A percentile compares a stretch with the other conserved stretches of the same genome.
Conservation (phyloP, 2,113 vertebrate genomes). For the Tyto alba region DNA sequence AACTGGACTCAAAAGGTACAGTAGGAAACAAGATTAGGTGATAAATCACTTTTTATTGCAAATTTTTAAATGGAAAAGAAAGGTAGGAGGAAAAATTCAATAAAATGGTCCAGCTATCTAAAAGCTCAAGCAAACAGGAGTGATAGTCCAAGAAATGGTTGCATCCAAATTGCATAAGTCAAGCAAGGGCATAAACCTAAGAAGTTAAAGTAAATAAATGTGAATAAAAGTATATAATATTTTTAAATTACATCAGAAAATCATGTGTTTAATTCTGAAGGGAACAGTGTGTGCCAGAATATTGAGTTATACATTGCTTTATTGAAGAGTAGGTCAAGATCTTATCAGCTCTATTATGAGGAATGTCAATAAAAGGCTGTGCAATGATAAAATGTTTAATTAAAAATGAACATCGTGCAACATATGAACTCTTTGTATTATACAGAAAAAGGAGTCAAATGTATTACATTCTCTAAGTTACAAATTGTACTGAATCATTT, state of each 20-base stretch:
- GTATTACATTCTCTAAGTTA: neutral
- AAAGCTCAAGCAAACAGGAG: neutral
- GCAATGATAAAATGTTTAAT: constrained; percentile 63
- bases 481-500: constrained; percentile 2
- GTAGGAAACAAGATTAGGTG: neutral
- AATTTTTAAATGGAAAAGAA: neutral
- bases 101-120: neutral
- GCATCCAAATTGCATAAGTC: neutral
- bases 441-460: constrained; percentile 16
- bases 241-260: constrained; percentile 57
- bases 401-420: constrained; percentile 64
- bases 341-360: constrained; percentile 58
- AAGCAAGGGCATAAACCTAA: neutral
- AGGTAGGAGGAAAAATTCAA: neutral
- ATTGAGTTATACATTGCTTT: constrained; percentile 56
- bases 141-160: neutral
- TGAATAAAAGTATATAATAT: neutral
- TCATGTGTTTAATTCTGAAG: constrained; percentile 34
- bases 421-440: constrained; percentile 38
- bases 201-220: constrained; percentile 35
- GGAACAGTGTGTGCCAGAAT: constrained; percentile 21
- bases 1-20: neutral
- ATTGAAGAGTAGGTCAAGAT: constrained; percentile 61
- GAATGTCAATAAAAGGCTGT: constrained; percentile 60
- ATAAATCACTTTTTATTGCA: neutral